Evolutionary conservation across 2,113 vertebrate genomes (phyloP), one percentile per base, ranked within the genome.

Genomic region (Ceyx cyanopectus): DNA sequence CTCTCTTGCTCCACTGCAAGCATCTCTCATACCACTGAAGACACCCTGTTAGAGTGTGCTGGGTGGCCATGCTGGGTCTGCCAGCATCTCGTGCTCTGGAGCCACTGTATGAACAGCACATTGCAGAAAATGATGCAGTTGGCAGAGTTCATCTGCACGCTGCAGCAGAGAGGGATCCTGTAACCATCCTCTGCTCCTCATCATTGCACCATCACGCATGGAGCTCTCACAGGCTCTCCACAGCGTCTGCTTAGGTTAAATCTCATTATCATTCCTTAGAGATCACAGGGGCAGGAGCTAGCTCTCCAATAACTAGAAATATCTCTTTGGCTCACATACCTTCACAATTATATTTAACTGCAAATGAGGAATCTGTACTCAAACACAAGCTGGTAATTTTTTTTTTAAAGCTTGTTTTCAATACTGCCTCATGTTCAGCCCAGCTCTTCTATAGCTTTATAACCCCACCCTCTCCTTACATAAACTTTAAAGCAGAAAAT

Each of bases 341-440:
- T 89, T 75, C 90, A 94, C 88, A 93, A 95, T 95, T 95, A 94
- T 95, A 95, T 94, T 96, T 96, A 96, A 95, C 93, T 95, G 80
- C 91, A 96, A 96, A 95, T 87, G 92, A 95, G 93, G 94, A 86
- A 89, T 93, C 92, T 97, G 80, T 93, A 84, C 91, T 92, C 92
- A 95, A 94, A 95, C 93, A 90, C 92, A 90, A 95, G 90, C 93
- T 95, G 92, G 66, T 62, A 68, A 46, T 17, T n/a, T 85, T 89
- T 95, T 94, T 94, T 80, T 95, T 65, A 68, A 94, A 75, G 83
- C 88, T 57, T 87, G 75, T 89, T 95, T 91, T 87, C 57, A 53
- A 93, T 81, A 70, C 69, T 22, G 24, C 88, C 85, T 93, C 83
- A 61, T 84, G 70, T 81, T 95, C 93, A 95, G 77, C 96, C 65